Conservation (phyloP, 1,140 invertebrate species). For the Ips typographus region DNA sequence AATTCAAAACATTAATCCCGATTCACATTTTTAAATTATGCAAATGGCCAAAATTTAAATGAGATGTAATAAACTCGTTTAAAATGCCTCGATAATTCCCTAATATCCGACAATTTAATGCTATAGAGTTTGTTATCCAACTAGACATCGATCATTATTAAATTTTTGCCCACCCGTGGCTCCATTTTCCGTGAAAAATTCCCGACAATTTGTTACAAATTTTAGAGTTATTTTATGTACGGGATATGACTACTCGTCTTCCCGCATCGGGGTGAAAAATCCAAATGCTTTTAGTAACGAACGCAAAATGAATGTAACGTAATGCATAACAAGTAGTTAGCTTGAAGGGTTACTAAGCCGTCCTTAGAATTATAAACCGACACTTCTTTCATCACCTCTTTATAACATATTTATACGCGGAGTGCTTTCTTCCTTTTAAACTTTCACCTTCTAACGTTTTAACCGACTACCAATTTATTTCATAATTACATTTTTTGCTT, state of each 20-base stretch:
- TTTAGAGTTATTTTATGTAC: slow-evolving; percentile 43
- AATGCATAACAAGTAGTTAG: slow-evolving; percentile 53
- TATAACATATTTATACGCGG: slow-evolving; percentile 32
- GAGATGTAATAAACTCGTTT: slow-evolving; percentile 6
- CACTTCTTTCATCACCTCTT: slow-evolving; percentile 40
- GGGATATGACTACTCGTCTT: slow-evolving; percentile 44
- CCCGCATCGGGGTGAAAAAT: slow-evolving; percentile 47
- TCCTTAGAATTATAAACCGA: slow-evolving; percentile 49
- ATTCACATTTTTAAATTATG: slow-evolving; percentile 11
- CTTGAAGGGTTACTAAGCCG: slow-evolving; percentile 48
- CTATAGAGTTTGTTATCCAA: slow-evolving; percentile 11
- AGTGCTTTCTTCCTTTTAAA: slow-evolving; percentile 7
- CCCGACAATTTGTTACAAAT: slow-evolving; percentile 35
- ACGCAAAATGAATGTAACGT: slow-evolving; percentile 50
- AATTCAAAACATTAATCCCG: slow-evolving; percentile 3
- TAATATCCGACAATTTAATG: slow-evolving; percentile 12
- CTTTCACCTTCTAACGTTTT: not conserved
- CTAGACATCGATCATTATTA: slow-evolving; percentile 33
- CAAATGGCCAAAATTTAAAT: slow-evolving; percentile 14
- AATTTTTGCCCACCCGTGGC: slow-evolving; percentile 20
- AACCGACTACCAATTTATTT: not conserved
- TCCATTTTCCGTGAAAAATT: slow-evolving; percentile 29
- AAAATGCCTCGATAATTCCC: slow-evolving; percentile 7
- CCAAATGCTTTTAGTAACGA: slow-evolving; percentile 49
- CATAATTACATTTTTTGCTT: no score